A percentile compares a stretch with the other conserved stretches of the same genome.
These are phyloP conservation scores for Kryptopterus vitreolus DNA, from an alignment of 2,797 vertebrate species.

Conservation along the genomic window DNA sequence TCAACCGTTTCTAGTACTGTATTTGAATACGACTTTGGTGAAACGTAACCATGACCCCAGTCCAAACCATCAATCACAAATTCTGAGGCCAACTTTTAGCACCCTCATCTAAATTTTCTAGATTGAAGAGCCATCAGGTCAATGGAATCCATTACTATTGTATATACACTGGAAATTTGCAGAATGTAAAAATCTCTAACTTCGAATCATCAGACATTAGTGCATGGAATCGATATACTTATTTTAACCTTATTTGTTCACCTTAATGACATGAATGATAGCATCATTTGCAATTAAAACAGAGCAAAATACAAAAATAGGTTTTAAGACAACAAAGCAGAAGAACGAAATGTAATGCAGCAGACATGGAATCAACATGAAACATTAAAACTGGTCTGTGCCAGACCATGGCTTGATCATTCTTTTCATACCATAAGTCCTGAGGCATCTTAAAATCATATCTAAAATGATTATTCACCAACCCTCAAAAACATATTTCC, in stretches of 20 bases:
- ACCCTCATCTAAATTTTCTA: neutral
- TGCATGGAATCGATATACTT: neutral
- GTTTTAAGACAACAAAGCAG: neutral
- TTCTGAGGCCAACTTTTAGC: neutral
- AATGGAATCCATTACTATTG: neutral
- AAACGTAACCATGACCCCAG: neutral
- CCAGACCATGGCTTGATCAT: neutral
- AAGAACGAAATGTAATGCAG: neutral
- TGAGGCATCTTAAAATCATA: neutral
- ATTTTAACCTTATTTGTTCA: neutral
- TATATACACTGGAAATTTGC: neutral
- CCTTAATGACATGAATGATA: neutral
- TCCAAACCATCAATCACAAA: neutral
- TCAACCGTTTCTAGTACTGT: neutral
- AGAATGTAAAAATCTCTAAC: neutral
- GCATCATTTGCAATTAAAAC: neutral
- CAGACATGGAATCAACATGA: neutral
- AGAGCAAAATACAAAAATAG: neutral
- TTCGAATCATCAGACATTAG: neutral
- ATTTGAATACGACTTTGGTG: neutral
- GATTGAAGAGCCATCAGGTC: neutral
- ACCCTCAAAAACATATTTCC: neutral
- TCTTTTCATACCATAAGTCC: neutral
- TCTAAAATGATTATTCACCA: neutral
- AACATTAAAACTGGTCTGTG: neutral